A percentile compares a stretch with the other conserved stretches of the same genome.
phyloP scores from a whole-genome alignment of 2,888 invertebrate genomes.

The Biston betularia region DNA sequence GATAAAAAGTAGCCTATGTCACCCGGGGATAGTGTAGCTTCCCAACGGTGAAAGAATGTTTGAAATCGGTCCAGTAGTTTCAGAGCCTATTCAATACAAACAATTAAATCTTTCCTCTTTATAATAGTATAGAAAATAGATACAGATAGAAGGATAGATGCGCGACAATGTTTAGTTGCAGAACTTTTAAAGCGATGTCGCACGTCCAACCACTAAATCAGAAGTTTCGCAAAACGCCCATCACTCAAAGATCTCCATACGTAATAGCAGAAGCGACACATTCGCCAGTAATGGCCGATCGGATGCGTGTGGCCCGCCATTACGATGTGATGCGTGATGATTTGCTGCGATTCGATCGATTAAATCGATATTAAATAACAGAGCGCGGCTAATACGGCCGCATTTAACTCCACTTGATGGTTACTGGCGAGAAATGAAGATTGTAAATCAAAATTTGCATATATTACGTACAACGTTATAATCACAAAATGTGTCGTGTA shows the following conservation, averaged over 20 bases:
- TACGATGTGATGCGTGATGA: slow-evolving; percentile 30
- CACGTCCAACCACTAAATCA: slow-evolving; percentile 24
- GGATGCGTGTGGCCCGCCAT: slow-evolving; percentile 37
- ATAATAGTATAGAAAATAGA: too few species aligned
- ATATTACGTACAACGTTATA: not conserved
- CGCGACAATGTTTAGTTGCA: too few species aligned
- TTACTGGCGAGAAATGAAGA: slow-evolving; percentile 12
- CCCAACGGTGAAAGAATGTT: too few species aligned
- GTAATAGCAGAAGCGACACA: slow-evolving; percentile 38
- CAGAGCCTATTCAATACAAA: too few species aligned
- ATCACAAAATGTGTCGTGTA: not conserved
- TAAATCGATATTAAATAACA: slow-evolving; percentile 34
- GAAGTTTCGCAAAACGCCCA: slow-evolving; percentile 31
- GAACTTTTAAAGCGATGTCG: slow-evolving; percentile 14
- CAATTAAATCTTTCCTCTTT: too few species aligned
- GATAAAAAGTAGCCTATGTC: too few species aligned
- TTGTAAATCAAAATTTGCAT: slow-evolving; percentile 15
- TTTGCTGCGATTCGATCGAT: slow-evolving; percentile 38
- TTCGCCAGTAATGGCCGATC: slow-evolving; percentile 24
- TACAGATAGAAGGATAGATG: too few species aligned
- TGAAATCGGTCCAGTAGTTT: too few species aligned
- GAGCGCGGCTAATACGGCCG: slow-evolving; percentile 19
- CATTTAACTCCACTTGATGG: slow-evolving; percentile 7
- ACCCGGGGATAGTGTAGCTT: too few species aligned
- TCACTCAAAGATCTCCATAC: slow-evolving; percentile 37